Evolutionary conservation across 2,888 invertebrate genomes (phyloP), one percentile per base, ranked within the genome.

Genomic region (Catocala nupta): DNA sequence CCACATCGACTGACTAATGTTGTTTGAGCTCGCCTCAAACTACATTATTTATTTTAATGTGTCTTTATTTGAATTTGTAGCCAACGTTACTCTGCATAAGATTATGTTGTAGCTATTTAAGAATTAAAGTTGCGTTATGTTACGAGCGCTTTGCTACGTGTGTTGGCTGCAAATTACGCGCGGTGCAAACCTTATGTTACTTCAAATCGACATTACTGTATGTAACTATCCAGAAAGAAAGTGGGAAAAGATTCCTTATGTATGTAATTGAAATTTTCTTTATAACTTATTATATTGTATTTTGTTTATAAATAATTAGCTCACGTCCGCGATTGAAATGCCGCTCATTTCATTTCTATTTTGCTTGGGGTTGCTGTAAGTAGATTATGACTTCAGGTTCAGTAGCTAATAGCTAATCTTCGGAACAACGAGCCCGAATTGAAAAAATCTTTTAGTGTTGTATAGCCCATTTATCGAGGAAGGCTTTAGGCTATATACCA

Each of bases 1-100:
- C 75, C 72, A 73, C 78, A 68, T 71, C 75, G 63, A 60, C 68
- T 70, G 71, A 65, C 66, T 80, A 81, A 85, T 81, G 81, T 81
- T 81, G 80, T 82, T 84, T 82, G 80, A 81, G 82, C 78, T 81
- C 64, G 56, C 73, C 75, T 75, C 71, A 60, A 77, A 81, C 80
- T 81, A 78, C 76, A 78, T 81, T 83, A 76, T 82, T 83, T 78
- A 79, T 82, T 82, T 81, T 80, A 78, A 77, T 70, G 70, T 76
- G 76, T 78, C 71, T 82, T 78, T 81, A 81, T 82, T 82, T 82
- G 78, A 81, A 77, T 81, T 80, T 80, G 68, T 71, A 59, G 68
- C 54, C 65, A 60, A 67, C 68, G 69, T 67, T 68, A 65, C 68
- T 12, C 57, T 77, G 71, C 71, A 80, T 77, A 68, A 62, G 64